Conservation (phyloP, 2,888 invertebrate species). For the Tipula unca region DNA sequence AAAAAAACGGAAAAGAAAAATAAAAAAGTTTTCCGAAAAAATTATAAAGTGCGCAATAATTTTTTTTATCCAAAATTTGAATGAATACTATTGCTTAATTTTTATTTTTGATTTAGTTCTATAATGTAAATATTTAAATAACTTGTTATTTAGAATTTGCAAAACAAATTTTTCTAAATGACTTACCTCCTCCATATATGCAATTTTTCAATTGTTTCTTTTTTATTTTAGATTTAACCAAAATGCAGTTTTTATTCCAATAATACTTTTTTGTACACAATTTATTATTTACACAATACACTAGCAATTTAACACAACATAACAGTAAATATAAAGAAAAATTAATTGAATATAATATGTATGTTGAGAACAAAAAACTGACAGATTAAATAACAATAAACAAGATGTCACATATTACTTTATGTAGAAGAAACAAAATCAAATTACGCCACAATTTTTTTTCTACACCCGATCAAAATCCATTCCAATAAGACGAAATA, state of each 20-base stretch:
- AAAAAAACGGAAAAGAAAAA: neutral
- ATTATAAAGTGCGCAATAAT: neutral
- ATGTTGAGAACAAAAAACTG: neutral
- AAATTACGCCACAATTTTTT: neutral
- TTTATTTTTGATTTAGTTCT: neutral
- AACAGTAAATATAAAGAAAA: neutral
- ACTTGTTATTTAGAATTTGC: neutral
- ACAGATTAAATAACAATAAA: neutral
- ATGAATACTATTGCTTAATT: slow-evolving; percentile 1
- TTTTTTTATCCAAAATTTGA: neutral
- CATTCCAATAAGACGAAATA: neutral
- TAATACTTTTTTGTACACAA: neutral
- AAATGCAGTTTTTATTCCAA: neutral
- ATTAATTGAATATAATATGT: neutral
- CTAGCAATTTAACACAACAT: neutral
- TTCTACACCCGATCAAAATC: neutral
- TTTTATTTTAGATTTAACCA: neutral
- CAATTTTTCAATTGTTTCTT: neutral
- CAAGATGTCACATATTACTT: neutral
- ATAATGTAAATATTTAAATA: neutral
- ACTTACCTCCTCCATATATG: neutral
- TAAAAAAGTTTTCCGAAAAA: neutral
- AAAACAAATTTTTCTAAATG: neutral
- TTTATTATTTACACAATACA: neutral
- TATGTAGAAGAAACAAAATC: neutral